A percentile compares a stretch with the other conserved stretches of the same genome.
Evolutionary conservation across 2,888 invertebrate genomes (phyloP).

Genomic region (Mactromeris polynyma): DNA sequence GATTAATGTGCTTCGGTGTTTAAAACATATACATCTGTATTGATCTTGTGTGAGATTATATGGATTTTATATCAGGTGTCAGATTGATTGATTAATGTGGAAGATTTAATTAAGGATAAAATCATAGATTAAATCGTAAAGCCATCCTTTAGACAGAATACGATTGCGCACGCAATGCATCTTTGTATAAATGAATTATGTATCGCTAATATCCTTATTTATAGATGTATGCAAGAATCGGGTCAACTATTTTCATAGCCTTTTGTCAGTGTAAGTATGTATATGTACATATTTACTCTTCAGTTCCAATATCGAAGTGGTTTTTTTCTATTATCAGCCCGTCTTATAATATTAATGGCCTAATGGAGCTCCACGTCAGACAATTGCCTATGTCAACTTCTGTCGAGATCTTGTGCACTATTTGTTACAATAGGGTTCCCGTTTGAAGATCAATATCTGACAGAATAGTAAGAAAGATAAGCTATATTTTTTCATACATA

Average conservation of each 20-base stretch:
- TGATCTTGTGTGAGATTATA: background rate
- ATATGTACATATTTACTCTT: background rate
- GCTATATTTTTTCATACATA: slow-evolving; percentile 1
- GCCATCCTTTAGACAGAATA: background rate
- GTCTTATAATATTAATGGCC: background rate
- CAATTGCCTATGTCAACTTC: background rate
- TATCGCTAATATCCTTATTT: background rate
- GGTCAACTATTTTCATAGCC: background rate
- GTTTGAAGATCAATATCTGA: background rate
- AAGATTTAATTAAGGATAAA: background rate
- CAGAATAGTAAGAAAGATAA: background rate
- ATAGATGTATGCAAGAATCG: background rate
- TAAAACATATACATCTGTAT: background rate
- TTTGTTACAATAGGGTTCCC: background rate
- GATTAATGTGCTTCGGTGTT: background rate
- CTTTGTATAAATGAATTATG: background rate
- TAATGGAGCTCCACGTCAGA: background rate
- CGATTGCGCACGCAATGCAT: background rate
- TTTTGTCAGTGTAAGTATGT: background rate
- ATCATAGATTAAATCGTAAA: background rate
- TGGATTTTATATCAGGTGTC: background rate
- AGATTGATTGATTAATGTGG: background rate
- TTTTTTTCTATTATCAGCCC: background rate
- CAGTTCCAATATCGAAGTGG: background rate
- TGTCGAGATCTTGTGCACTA: background rate